Base-by-base conservation (phyloP, 92 coral and sea anemone genomes). In the Scolanthus callimorphus region DNA sequence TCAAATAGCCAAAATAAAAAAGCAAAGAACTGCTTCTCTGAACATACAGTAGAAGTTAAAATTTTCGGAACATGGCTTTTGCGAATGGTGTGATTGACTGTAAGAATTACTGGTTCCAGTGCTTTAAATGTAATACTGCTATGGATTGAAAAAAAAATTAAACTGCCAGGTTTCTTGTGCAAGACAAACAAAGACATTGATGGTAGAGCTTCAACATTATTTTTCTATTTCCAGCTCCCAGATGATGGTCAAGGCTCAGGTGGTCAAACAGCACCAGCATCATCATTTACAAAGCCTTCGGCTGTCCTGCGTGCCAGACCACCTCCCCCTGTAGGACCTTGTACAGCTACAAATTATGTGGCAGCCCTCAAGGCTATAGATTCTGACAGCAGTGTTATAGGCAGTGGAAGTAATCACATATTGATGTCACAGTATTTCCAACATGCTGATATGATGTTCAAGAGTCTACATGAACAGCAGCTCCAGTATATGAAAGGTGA, bases 321-420 rank as follows among this genome's bases (percentile, higher is more conserved):
- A 6, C 95, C 95, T 52, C 71, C 70, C 19, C 74, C 77, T 19
- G 90, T 74, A 0, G 79, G 74, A 0, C 99, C 99, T 1, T 89
- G 96, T 60, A 59, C 78, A 39, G 87, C 97, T 2, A 49, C 90
- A 11, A 94, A 74, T 74, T 79, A 68, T 22, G 73, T 89, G 0
- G 78, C 96, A 41, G 99, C 99, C 20, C 39, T 94, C 46, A 94
- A 78, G 57, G 74, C 77, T 34, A 45, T 90, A 43, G 99, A 94
- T 64, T 74, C 78, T 23, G 99, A 94, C 6, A 57, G 84, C 67
- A 74, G 68, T 62, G 88, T 89, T 20, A 77, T 89, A 59, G 96
- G 94, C 4, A 74, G 69, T 29, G 96, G 95, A 3, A 50, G 70
- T 15, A 84, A 75, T 60, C 98, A 92, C 55, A 75, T 92, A 24